Evolutionary conservation across 1,140 invertebrate genomes (phyloP), one percentile per base, ranked within the genome.

Genomic region (Homalodisca vitripennis): DNA sequence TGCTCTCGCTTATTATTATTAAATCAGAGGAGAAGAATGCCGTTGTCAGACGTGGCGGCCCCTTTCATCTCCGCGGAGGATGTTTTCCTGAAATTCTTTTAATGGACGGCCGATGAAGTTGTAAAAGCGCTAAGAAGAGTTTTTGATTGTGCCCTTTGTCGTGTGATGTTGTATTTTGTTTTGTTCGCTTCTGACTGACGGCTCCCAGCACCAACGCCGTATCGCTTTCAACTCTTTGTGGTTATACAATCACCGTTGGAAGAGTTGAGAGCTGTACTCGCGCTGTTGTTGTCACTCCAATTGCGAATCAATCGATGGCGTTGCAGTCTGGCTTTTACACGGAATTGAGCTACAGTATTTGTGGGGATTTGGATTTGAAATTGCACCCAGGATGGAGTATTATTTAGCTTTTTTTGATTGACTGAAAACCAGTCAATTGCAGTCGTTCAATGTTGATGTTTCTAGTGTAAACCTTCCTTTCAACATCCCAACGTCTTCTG

Each of bases 1-100:
- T 60, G 24, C 22, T 60, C 55, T 22, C 55, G 55, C 14, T 13
- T 60, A 60, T 60, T 60, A 60, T 60, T 60, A 60, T 60, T 24
- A 60, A 26, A 60, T 60, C 55, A 51, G 34, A 41, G 17, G 34
- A 20, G n/a, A n/a, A n/a, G n/a, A n/a, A n/a, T 22, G 3, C n/a
- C 48, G 48, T 22, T 20, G 26, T 60, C 34, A 41, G 34, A 10
- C n/a, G 48, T 51, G 48, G 6, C 55, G 55, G 55, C 55, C 24
- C 3, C 27, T 60, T 60, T 60, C 55, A 60, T 60, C 55, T 51
- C 48, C 34, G 48, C 22, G 3, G n/a, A 51, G 48, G n/a, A 51
- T 51, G 24, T 60, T 60, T 60, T 30, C 55, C 55, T 60, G 24
- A 51, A 51, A 51, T 22, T n/a, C 48, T 51, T 51, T 51, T 51